Percentiles rank a stretch among this genome's conserved stretches.
Evolutionary conservation across 2,113 vertebrate genomes (phyloP).

Genomic region (Elgaria multicarinata): DNA sequence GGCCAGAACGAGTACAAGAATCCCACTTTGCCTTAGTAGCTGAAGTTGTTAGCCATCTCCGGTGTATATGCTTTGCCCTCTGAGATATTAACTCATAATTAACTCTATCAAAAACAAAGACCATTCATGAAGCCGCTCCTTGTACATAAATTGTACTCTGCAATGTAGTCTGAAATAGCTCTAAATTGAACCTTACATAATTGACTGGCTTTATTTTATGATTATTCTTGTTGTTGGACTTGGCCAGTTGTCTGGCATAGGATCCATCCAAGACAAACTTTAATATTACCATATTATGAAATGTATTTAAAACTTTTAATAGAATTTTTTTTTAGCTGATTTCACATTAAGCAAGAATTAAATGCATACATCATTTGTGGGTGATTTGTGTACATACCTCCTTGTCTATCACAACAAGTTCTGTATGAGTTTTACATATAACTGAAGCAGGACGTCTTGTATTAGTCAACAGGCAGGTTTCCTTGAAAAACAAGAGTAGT

Average conservation of each 20-base stretch:
- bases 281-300: not conserved
- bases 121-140: too few species aligned
- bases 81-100: not conserved
- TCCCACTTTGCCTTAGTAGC: not conserved
- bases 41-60: not conserved
- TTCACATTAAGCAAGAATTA: not conserved
- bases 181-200: not conserved
- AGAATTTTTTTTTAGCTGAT: not conserved
- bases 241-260: not conserved
- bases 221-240: too few species aligned
- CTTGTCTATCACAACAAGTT: conserved; percentile 58
- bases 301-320: not conserved
- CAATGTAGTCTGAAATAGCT: too few species aligned
- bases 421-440: conserved; percentile 52
- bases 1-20: not conserved
- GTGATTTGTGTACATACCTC: conserved; percentile 42
- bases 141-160: too few species aligned
- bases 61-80: not conserved
- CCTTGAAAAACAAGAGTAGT: conserved; percentile 39
- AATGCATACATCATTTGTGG: not conserved
- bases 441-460: conserved; percentile 32
- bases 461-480: conserved; percentile 50
- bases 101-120: not conserved
- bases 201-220: not conserved
- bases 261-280: not conserved